These are phyloP conservation scores for Polypterus bichir DNA, from an alignment of 2,113 vertebrate genomes.

Conservation along the genomic window DNA sequence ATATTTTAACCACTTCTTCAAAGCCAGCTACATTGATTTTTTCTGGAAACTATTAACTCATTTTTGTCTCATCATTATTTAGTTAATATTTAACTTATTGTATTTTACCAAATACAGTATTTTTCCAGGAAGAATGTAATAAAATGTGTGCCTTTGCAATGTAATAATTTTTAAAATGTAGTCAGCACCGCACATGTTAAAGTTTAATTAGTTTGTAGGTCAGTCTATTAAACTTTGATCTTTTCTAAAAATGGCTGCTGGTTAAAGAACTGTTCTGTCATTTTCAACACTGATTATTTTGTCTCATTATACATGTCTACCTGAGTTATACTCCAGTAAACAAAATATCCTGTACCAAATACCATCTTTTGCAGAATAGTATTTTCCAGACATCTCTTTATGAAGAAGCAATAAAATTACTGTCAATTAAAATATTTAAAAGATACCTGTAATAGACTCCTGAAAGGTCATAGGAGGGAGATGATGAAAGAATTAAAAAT, in stretches of 20 bases:
- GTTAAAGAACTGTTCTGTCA: constrained; percentile 66
- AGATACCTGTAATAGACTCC: constrained; percentile 52
- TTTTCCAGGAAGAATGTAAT: no score
- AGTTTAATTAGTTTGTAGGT: constrained; percentile 20
- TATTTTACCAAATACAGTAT: no score
- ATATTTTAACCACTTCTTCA: no score
- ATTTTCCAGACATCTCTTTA: constrained; percentile 66
- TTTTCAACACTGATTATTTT: constrained; percentile 59
- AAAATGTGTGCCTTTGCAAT: no score
- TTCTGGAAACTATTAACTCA: no score
- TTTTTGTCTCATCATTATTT: no score
- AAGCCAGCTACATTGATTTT: no score
- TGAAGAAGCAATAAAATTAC: constrained; percentile 76
- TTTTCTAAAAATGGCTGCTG: constrained; percentile 48
- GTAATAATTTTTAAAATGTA: constrained; percentile 1
- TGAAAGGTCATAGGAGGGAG: constrained; percentile 34
- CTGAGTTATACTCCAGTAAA: constrained; percentile 73
- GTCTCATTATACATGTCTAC: constrained; percentile 69
- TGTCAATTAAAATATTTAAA: constrained; percentile 78
- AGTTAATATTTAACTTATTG: no score
- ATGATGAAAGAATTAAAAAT: no score
- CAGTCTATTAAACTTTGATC: constrained; percentile 57
- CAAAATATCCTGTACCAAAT: constrained; percentile 63
- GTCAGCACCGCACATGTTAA: constrained; percentile 16
- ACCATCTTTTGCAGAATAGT: constrained; percentile 54